Conservation (phyloP, 2,888 invertebrate genomes). For the Polydesmus complanatus region DNA sequence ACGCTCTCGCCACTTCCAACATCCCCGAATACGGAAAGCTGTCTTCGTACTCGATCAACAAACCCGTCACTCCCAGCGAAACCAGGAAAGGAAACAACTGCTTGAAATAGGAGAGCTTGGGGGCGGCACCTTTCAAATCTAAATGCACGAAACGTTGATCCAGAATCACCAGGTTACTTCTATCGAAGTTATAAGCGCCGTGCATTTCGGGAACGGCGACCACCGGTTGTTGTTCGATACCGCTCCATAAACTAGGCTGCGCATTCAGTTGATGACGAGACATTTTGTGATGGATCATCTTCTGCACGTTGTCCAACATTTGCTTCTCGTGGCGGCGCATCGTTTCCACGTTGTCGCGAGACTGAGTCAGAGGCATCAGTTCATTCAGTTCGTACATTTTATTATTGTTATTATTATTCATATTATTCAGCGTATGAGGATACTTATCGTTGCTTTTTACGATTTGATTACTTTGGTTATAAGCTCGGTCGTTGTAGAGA, state of each 20-base stretch:
- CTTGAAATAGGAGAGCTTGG: conserved; percentile 32
- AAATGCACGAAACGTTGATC: conserved; percentile 33
- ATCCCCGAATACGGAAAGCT: conserved; percentile 63
- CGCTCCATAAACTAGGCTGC: background rate
- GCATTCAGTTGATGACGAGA: background rate
- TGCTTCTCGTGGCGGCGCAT: conserved; percentile 6
- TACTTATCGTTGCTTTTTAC: too few relatives aligned
- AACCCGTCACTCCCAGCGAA: conserved; percentile 55
- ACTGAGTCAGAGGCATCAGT: conserved; percentile 5
- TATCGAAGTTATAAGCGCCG: background rate
- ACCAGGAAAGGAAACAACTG: conserved; percentile 46
- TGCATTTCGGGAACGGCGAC: background rate
- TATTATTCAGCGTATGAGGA: background rate
- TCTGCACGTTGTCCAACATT: conserved; percentile 2
- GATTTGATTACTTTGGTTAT: too few relatives aligned
- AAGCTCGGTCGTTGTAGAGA: background rate
- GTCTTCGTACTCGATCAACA: conserved; percentile 73
- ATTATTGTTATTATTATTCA: background rate
- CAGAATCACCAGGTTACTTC: background rate
- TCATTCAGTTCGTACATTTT: conserved; percentile 1
- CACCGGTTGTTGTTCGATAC: background rate
- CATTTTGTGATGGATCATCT: background rate
- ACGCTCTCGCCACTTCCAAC: conserved; percentile 45
- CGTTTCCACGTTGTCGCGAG: background rate
- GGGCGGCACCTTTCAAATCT: conserved; percentile 41